Evolutionary conservation across 2,797 vertebrate genomes (phyloP).

Genomic region (Myripristis murdjan): DNA sequence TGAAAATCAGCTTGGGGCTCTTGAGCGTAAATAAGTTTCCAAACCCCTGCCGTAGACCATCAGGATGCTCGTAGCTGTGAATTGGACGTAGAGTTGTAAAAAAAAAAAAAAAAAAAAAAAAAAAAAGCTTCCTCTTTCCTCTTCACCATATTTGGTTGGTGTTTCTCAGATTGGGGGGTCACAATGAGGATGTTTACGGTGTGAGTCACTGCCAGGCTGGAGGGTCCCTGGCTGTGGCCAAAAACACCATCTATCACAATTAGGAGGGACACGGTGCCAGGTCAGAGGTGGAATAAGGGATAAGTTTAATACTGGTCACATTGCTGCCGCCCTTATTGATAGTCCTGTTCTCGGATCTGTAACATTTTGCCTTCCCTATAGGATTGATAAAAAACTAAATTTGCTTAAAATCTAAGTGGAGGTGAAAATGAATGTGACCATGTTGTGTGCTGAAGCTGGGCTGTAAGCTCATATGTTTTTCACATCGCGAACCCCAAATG

Average conservation of each 20-base stretch:
- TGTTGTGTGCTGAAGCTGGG: slow-evolving; percentile 24
- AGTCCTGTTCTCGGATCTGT: slow-evolving; percentile 11
- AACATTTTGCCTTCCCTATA: slow-evolving; percentile 17
- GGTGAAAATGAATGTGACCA: slow-evolving; percentile 22
- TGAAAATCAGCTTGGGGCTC: too few species aligned
- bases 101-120: too few species aligned
- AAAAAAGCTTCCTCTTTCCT: too few species aligned
- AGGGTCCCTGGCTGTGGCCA: slow-evolving; percentile 26
- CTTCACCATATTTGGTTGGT: background rate
- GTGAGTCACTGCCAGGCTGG: slow-evolving; percentile 22
- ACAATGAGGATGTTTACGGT: slow-evolving; percentile 36
- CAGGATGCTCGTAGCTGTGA: too few species aligned
- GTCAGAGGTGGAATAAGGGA: slow-evolving; percentile 39
- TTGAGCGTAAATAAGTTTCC: too few species aligned
- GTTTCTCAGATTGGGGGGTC: too few species aligned
- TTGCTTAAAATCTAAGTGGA: background rate
- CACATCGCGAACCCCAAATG: slow-evolving; percentile 38
- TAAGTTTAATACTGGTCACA: background rate
- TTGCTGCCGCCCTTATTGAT: slow-evolving; percentile 18
- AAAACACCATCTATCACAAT: slow-evolving; percentile 29
- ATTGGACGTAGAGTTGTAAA: too few species aligned
- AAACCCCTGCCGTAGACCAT: too few species aligned
- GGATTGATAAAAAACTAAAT: slow-evolving; percentile 28
- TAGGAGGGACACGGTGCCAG: slow-evolving; percentile 8
- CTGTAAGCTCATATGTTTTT: slow-evolving; percentile 23